These are phyloP conservation scores for Tychaedon coryphoeus DNA, from an alignment of 2,113 vertebrate species.

Conservation along the genomic window DNA sequence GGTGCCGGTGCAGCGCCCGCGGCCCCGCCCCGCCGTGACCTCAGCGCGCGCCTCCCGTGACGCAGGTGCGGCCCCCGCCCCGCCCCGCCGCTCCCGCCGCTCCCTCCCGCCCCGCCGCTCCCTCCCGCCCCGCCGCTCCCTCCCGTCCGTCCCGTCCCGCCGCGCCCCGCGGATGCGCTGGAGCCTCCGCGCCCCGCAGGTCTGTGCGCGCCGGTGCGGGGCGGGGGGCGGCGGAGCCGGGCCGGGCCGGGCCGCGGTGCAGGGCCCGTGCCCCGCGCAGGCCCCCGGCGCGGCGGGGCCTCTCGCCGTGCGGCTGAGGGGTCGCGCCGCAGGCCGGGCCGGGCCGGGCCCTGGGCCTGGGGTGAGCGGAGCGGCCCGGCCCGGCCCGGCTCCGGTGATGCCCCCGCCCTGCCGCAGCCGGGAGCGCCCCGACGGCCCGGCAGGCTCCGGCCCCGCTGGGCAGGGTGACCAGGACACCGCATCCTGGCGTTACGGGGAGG, in stretches of 20 bases:
- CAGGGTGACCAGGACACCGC: not conserved
- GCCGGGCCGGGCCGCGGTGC: too few species aligned
- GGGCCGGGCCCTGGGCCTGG: not conserved
- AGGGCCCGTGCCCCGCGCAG: too few species aligned
- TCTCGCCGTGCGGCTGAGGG: too few species aligned
- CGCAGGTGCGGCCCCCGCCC: not conserved
- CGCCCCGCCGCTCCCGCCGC: not conserved
- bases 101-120: too few species aligned
- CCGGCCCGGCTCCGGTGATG: accelerated
- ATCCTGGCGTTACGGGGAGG: not conserved
- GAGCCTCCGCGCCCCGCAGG: too few species aligned
- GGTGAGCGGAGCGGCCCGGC: not conserved
- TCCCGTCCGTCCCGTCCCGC: too few species aligned
- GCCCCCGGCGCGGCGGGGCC: too few species aligned
- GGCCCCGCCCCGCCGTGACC: not conserved
- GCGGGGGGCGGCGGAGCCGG: too few species aligned
- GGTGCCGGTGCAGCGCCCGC: too few species aligned
- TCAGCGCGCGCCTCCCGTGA: not conserved
- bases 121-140: too few species aligned
- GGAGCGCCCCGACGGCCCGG: not conserved
- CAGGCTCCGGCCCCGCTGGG: not conserved
- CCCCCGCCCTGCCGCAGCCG: not conserved
- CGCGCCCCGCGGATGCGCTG: too few species aligned
- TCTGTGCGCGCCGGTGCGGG: too few species aligned
- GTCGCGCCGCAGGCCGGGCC: not conserved